Evolutionary conservation across 2,888 invertebrate genomes (phyloP).

Genomic region (Megamerina dolium): DNA sequence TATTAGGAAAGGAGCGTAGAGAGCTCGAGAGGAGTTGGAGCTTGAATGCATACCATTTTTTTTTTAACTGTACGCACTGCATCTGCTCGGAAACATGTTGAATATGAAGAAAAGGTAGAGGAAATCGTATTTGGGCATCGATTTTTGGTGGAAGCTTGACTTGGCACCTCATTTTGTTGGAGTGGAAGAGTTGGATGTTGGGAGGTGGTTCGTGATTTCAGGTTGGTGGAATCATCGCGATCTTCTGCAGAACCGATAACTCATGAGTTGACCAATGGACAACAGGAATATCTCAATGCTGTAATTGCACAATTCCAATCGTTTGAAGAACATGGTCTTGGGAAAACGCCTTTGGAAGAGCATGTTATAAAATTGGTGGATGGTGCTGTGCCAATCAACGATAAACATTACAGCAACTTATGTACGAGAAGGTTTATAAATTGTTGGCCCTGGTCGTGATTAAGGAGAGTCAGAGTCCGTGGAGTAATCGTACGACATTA

Average conservation of each 20-base stretch:
- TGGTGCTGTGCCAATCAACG: not conserved
- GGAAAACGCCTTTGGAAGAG: constrained; percentile 7
- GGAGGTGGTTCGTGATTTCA: no score
- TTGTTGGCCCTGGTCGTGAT: constrained; percentile 25
- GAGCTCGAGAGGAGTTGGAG: no score
- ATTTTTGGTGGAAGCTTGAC: constrained; percentile 6
- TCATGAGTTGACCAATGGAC: not conserved
- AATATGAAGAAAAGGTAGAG: no score
- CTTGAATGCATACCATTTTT: no score
- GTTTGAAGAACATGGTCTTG: not conserved
- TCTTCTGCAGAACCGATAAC: not conserved
- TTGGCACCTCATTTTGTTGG: no score
- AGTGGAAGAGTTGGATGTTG: no score
- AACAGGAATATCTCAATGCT: not conserved
- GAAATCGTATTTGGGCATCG: constrained; percentile 3
- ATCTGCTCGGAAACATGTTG: no score
- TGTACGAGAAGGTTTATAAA: constrained; percentile 22
- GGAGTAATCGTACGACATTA: constrained; percentile 9
- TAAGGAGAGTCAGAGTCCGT: constrained; percentile 14
- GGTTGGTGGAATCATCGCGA: not conserved
- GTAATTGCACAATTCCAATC: constrained; percentile 4
- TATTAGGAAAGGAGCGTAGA: no score
- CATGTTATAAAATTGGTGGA: no score
- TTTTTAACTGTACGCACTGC: no score
- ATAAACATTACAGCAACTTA: constrained; percentile 6